These are phyloP conservation scores for Eupeodes latifasciatus DNA, from an alignment of 2,888 invertebrate genomes.

Conservation along the genomic window DNA sequence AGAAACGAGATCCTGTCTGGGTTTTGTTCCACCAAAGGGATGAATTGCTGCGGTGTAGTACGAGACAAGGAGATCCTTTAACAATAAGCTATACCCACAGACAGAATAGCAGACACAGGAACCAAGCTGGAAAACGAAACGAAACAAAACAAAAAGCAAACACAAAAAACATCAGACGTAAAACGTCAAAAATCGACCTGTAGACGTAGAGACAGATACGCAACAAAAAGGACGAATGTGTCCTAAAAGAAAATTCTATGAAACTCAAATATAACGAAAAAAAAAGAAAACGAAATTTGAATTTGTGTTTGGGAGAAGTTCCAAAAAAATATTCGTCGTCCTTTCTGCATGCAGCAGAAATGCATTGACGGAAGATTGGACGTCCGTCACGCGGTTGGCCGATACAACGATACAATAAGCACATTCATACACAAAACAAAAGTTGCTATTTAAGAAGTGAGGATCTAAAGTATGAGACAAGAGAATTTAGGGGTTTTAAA, in stretches of 20 bases:
- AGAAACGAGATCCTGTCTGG: slow-evolving; percentile 39
- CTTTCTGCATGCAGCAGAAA: slow-evolving; percentile 55
- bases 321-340: slow-evolving; percentile 34
- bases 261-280: slow-evolving; percentile 8
- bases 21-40: not conserved
- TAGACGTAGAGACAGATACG: slow-evolving; percentile 6
- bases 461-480: not conserved
- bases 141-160: not conserved
- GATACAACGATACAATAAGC: slow-evolving; percentile 55
- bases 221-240: slow-evolving; percentile 64
- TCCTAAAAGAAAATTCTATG: slow-evolving; percentile 57
- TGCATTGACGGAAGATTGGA: slow-evolving; percentile 47
- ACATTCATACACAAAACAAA: slow-evolving; percentile 22
- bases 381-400: slow-evolving; percentile 47
- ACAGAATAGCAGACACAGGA: not conserved
- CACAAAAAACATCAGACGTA: not conserved
- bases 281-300: slow-evolving; percentile 14
- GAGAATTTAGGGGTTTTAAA: not conserved
- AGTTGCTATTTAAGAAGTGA: slow-evolving; percentile 10
- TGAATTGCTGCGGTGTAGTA: not conserved
- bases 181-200: slow-evolving; percentile 40
- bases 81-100: not conserved
- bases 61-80: not conserved
- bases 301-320: not conserved
- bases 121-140: not conserved